Conservation (phyloP, 2,888 invertebrate genomes). For the Perizoma affinitatum region DNA sequence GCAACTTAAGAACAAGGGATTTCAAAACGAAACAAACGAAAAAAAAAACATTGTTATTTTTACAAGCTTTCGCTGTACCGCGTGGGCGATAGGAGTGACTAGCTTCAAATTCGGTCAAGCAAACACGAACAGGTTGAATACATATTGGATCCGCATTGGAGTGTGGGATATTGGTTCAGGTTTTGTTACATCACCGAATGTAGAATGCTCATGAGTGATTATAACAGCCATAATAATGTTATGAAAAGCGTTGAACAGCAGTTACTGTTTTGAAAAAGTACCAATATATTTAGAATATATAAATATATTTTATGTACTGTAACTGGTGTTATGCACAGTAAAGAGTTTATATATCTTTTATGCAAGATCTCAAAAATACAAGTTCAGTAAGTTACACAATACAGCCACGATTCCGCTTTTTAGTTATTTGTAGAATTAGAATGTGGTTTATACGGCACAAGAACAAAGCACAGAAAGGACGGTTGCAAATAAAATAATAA, state of each 20-base stretch:
- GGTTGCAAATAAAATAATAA: too few relatives aligned
- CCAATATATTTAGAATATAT: too few relatives aligned
- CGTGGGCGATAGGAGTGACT: conserved; percentile 48
- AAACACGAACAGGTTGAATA: conserved; percentile 75
- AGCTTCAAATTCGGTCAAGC: conserved; percentile 62
- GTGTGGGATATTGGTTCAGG: conserved; percentile 35
- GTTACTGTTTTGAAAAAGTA: background rate
- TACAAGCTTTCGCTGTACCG: conserved; percentile 47
- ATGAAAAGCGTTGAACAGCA: conserved; percentile 7
- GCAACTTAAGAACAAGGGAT: conserved; percentile 1
- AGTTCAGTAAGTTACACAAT: too few relatives aligned
- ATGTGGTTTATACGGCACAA: too few relatives aligned
- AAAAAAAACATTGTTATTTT: conserved; percentile 26
- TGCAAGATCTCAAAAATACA: too few relatives aligned
- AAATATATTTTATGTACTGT: too few relatives aligned
- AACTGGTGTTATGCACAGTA: too few relatives aligned
- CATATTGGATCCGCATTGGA: conserved; percentile 46
- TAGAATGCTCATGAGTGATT: conserved; percentile 20
- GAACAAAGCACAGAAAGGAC: too few relatives aligned
- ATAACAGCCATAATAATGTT: conserved; percentile 20
- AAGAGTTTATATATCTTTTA: too few relatives aligned
- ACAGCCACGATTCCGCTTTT: too few relatives aligned
- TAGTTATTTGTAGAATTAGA: too few relatives aligned
- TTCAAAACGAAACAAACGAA: background rate
- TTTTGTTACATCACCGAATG: conserved; percentile 30